Evolutionary conservation across 2,113 vertebrate genomes (phyloP).

Genomic region (Pomatorhinus ruficollis): DNA sequence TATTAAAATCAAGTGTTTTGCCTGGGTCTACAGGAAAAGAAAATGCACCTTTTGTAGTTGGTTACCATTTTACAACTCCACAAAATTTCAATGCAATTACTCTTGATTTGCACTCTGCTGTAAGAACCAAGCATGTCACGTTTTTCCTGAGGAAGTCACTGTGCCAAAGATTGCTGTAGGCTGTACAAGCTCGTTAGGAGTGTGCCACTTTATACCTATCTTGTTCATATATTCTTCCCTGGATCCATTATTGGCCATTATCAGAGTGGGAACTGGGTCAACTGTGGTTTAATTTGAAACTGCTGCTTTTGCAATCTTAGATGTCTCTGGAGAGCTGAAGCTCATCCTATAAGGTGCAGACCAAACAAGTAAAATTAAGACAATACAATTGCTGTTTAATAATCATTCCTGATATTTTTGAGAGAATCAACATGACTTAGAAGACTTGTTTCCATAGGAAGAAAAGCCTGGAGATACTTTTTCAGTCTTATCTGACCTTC

Average conservation of each 20-base stretch:
- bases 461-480: constrained; percentile 4
- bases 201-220: not conserved
- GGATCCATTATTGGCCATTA: not conserved
- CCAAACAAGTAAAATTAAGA: not conserved
- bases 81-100: constrained; percentile 45
- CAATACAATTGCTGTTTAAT: not conserved
- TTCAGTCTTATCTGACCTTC: constrained; percentile 31
- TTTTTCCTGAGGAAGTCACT: not conserved
- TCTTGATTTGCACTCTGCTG: not conserved
- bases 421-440: not conserved
- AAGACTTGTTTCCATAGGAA: not conserved
- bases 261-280: not conserved
- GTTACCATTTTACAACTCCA: not conserved
- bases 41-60: not conserved
- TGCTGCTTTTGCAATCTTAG: not conserved
- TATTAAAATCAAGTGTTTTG: not conserved
- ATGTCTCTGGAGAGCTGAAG: not conserved
- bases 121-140: not conserved
- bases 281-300: not conserved
- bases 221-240: not conserved
- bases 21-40: not conserved
- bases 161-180: not conserved
- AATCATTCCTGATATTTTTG: not conserved
- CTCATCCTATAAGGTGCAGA: not conserved
- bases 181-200: not conserved